Conservation (phyloP, 2,888 invertebrate genomes). For the Microctonus hyperodae region DNA sequence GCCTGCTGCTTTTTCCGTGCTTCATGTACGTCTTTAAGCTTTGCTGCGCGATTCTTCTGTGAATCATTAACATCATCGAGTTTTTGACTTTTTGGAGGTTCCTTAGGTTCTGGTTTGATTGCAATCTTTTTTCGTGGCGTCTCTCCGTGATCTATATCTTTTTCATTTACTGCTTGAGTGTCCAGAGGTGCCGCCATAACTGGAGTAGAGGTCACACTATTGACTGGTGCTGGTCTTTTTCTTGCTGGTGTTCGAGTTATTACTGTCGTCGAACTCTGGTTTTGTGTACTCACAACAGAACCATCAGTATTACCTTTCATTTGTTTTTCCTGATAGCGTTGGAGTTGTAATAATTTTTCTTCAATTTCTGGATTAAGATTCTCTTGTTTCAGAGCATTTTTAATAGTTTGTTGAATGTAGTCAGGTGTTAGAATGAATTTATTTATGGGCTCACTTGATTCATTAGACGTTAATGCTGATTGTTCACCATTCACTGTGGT, state of each 20-base stretch:
- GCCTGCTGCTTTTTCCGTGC: conserved; percentile 66
- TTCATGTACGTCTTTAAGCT: conserved; percentile 63
- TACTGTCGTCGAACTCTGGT: conserved; percentile 45
- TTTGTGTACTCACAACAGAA: conserved; percentile 55
- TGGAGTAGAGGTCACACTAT: conserved; percentile 39
- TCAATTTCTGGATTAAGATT: conserved; percentile 92
- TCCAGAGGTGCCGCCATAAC: conserved; percentile 46
- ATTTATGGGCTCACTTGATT: conserved; percentile 59
- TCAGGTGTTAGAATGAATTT: conserved; percentile 90
- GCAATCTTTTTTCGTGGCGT: conserved; percentile 57
- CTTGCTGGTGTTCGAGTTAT: conserved; percentile 65
- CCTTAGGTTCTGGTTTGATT: conserved; percentile 47
- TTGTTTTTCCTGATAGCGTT: conserved; percentile 83
- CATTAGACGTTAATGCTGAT: conserved; percentile 55
- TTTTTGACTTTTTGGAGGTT: conserved; percentile 27
- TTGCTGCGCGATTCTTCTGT: conserved; percentile 57
- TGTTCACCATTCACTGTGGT: conserved; percentile 59
- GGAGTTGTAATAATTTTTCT: conserved; percentile 87
- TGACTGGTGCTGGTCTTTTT: conserved; percentile 65
- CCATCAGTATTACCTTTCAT: conserved; percentile 67
- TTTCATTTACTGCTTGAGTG: conserved; percentile 38
- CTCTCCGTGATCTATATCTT: conserved; percentile 48
- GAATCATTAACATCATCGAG: conserved; percentile 34
- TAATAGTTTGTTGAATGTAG: conserved; percentile 93
- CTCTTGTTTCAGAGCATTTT: conserved; percentile 90